Percentiles rank a stretch among this genome's conserved stretches.
Conservation (phyloP, 2,797 vertebrate genomes). For the Pangasius sanitwongsei region DNA sequence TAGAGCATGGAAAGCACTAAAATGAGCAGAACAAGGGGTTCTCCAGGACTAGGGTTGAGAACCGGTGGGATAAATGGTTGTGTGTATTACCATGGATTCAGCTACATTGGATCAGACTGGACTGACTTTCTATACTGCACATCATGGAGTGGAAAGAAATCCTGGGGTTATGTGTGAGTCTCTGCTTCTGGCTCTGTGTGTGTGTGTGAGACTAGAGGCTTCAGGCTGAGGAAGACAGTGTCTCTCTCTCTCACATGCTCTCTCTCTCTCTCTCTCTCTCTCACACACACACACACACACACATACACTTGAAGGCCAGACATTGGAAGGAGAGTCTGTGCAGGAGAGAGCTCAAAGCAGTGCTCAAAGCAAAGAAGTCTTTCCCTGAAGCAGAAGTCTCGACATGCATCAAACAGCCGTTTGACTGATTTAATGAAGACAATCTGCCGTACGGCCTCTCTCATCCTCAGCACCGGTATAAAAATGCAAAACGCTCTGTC, state of each 20-base stretch:
- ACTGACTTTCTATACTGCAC: neutral
- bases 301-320: neutral
- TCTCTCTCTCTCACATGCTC: neutral
- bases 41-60: neutral
- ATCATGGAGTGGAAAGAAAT: slow-evolving; percentile 4
- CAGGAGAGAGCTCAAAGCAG: slow-evolving; percentile 31
- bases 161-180: neutral
- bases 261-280: neutral
- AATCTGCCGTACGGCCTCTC: slow-evolving; percentile 32
- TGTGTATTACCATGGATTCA: neutral
- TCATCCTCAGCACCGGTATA: neutral
- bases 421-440: slow-evolving; percentile 50
- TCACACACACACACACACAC: neutral
- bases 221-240: neutral
- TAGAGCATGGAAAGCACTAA: no score
- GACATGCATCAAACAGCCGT: slow-evolving; percentile 47
- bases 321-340: neutral
- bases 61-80: neutral
- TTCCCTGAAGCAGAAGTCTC: slow-evolving; percentile 42
- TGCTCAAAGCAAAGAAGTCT: slow-evolving; percentile 18
- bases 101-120: neutral
- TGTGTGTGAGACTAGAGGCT: neutral
- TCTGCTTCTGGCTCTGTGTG: slow-evolving; percentile 18
- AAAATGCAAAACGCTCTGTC: slow-evolving; percentile 24
- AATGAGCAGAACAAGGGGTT: neutral